phyloP scores from a whole-genome alignment of 2,113 vertebrate species.

The Synodontis membranacea region DNA sequence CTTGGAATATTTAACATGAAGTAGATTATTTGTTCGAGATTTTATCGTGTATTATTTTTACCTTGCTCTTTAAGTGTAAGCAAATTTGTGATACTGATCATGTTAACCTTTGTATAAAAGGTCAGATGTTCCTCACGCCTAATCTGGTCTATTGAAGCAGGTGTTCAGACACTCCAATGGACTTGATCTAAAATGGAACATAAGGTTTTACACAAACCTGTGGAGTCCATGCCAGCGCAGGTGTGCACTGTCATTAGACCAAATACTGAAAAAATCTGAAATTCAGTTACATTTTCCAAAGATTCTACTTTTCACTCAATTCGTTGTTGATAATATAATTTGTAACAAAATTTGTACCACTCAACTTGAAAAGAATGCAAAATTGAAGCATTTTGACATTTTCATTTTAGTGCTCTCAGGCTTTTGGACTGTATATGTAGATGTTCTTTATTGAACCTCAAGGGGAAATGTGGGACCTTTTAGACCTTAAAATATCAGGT shows the following conservation, averaged over 20 bases:
- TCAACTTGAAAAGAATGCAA: neutral
- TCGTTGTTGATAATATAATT: neutral
- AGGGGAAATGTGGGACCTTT: neutral
- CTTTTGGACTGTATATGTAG: neutral
- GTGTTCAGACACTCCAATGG: neutral
- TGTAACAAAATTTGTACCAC: neutral
- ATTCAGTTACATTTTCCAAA: neutral
- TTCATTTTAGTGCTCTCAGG: neutral
- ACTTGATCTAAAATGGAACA: neutral
- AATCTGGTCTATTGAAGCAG: neutral
- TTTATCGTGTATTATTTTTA: neutral
- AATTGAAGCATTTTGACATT: neutral
- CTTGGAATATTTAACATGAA: neutral
- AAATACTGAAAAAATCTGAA: neutral
- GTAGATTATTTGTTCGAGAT: too few relatives aligned
- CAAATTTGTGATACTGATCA: neutral
- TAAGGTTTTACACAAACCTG: neutral
- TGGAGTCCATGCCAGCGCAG: neutral
- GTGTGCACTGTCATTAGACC: neutral
- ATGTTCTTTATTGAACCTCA: neutral
- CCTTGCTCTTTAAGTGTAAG: neutral
- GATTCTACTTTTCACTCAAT: neutral
- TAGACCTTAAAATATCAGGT: constrained; percentile 27
- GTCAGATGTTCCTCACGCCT: neutral
- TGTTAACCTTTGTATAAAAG: neutral